Evolutionary conservation across 2,888 invertebrate species (phyloP).

Genomic region (Coleophora deauratella): DNA sequence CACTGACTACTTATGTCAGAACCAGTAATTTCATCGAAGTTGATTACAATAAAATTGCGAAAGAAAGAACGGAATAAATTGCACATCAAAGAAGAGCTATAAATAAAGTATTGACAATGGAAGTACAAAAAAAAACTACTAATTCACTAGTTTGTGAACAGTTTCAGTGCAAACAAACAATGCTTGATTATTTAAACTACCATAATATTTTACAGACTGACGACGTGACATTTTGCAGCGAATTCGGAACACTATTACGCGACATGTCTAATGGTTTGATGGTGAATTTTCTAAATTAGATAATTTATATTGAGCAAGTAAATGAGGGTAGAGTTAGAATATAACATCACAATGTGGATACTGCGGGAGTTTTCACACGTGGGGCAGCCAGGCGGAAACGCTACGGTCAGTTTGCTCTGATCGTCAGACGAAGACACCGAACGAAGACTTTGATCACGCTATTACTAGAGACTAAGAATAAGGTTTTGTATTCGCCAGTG

Average conservation of each 20-base stretch:
- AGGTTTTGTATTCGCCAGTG: too few relatives aligned
- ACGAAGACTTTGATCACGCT: slow-evolving; percentile 42
- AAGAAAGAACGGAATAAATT: slow-evolving; percentile 23
- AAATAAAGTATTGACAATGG: too few relatives aligned
- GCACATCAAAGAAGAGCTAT: too few relatives aligned
- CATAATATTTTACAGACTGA: too few relatives aligned
- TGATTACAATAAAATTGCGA: slow-evolving; percentile 25
- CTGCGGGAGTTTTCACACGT: slow-evolving; percentile 60
- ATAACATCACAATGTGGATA: slow-evolving; percentile 35
- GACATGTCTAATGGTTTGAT: too few relatives aligned
- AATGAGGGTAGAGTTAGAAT: slow-evolving; percentile 48
- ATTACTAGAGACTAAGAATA: slow-evolving; percentile 10
- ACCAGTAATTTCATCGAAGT: slow-evolving; percentile 27
- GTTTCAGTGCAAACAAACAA: too few relatives aligned
- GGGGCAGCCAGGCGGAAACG: slow-evolving; percentile 56
- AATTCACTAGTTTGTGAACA: too few relatives aligned
- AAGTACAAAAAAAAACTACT: too few relatives aligned
- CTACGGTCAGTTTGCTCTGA: slow-evolving; percentile 55
- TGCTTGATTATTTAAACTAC: too few relatives aligned
- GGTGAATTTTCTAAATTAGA: too few relatives aligned
- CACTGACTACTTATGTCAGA: slow-evolving; percentile 27
- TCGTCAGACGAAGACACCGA: slow-evolving; percentile 35
- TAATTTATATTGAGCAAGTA: slow-evolving; percentile 10
- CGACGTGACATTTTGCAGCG: too few relatives aligned
- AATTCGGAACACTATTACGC: too few relatives aligned